Base-by-base conservation (phyloP, 1,140 invertebrate genomes). In the Parapsyche elsis region DNA sequence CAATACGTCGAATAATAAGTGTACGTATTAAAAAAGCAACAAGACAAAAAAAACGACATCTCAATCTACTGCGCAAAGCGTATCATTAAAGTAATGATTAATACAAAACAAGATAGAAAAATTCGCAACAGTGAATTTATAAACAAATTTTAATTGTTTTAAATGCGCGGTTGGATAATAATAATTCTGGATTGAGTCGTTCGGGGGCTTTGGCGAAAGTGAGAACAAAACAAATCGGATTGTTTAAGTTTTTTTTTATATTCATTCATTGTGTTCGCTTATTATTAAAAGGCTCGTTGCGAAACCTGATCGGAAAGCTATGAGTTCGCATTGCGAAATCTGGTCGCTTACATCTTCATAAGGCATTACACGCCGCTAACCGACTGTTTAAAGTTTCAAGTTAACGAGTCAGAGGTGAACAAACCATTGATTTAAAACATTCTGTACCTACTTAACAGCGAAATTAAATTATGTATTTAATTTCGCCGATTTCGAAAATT, bases 321-420 rank as follows among this genome's bases (percentile, higher is more conserved):
- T 78, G 44, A 70, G 77, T 70, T 64, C 16, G 59, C 76, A 64
- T 70, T 79, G 64, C 46, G 45, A 79, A 79, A 79, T 79, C 78
- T 79, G 78, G 78, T 79, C 78, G 67, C 76, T 67, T 67, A 71
- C 67, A 57, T 79, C 78, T 73, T 79, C 78, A 78, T 78, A 78
- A 78, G 76, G 76, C 49, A 73, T 73, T 73, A 59, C 45, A 53
- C 44, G 64, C 44, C 64, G 59, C 45, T 24, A 23, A 71, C 7
- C 49, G 78, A 59, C 70, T 79, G 57, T 79, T 79, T 73, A 70
- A n/a, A 57, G 21, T 21, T 38, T 38, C 7, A 12, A 53, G 49
- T 53, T 53, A 53, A 53, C 49, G 49, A 53, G 49, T 53, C 49
- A 53, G 12, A 14, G 2, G 10, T 53, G 49, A 53, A 53, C 49